These are phyloP conservation scores for Anarhynchus alexandrinus DNA, from an alignment of 2,113 vertebrate species.

Conservation along the genomic window DNA sequence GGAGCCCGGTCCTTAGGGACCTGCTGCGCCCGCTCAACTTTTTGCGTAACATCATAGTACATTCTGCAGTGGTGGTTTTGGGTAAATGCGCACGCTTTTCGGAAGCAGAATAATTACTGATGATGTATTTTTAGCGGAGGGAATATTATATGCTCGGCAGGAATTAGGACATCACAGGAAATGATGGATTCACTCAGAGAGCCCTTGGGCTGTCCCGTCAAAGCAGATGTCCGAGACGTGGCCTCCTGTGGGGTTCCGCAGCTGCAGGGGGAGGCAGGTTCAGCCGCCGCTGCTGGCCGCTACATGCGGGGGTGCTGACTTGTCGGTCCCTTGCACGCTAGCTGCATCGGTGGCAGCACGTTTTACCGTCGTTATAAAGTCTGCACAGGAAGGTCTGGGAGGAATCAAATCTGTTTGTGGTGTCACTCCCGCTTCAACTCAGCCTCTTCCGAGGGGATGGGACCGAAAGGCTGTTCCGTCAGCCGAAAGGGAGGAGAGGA, in stretches of 20 bases:
- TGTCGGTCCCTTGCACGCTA: not conserved
- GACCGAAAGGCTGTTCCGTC: constrained; percentile 2
- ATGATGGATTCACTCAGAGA: not conserved
- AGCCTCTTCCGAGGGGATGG: not conserved
- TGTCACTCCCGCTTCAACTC: constrained; percentile 40
- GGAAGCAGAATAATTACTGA: not conserved
- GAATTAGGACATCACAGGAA: not conserved
- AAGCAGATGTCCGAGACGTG: not conserved
- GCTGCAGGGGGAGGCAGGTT: not conserved
- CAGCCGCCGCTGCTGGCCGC: not conserved
- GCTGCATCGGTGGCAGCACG: not conserved
- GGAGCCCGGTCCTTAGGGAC: not conserved
- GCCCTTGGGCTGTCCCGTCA: not conserved
- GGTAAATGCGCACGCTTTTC: not conserved
- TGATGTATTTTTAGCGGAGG: not conserved
- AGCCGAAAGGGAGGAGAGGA: not conserved
- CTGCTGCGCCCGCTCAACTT: not conserved
- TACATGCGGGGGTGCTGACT: not conserved
- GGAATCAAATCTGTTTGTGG: constrained; percentile 13
- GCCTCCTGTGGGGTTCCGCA: accelerated
- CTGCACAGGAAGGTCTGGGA: not conserved
- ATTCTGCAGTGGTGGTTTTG: not conserved
- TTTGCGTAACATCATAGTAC: not conserved
- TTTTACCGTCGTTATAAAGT: not conserved
- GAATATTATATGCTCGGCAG: accelerated